A percentile compares a stretch with the other conserved stretches of the same genome.
Conservation (phyloP, 2,113 vertebrate species). For the Pachycephala philippinensis region DNA sequence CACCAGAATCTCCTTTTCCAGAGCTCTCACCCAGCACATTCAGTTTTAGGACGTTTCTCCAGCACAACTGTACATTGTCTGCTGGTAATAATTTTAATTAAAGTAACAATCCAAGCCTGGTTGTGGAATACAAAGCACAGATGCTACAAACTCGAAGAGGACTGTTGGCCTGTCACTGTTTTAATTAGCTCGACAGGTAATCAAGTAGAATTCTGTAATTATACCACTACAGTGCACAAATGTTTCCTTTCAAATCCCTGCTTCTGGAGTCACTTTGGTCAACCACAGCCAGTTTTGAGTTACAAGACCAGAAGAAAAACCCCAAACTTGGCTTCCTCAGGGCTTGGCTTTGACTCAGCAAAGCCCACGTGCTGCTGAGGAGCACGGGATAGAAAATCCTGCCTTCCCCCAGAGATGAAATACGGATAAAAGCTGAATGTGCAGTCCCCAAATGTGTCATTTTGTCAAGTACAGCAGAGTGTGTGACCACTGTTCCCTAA, state of each 20-base stretch:
- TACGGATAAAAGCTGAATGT: fast-evolving
- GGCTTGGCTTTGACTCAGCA: not conserved
- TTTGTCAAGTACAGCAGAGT: not conserved
- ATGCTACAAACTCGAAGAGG: not conserved
- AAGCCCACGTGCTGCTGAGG: not conserved
- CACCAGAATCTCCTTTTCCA: not conserved
- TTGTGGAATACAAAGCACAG: not conserved
- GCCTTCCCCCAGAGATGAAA: not conserved
- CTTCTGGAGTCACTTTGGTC: not conserved
- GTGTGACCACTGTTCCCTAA: not conserved
- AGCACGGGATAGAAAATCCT: fast-evolving
- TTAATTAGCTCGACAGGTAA: conserved; percentile 40
- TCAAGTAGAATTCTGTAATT: conserved; percentile 14
- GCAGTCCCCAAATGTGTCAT: no score
- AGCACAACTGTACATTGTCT: not conserved
- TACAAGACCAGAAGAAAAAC: not conserved
- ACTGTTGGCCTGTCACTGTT: conserved; percentile 8
- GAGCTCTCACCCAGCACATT: not conserved
- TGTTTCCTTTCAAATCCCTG: not conserved
- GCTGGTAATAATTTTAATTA: conserved; percentile 9
- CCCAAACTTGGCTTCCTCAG: not conserved
- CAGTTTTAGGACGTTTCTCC: not conserved
- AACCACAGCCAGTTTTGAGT: not conserved
- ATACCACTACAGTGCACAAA: conserved; percentile 25
- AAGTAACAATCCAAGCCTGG: not conserved